Percentiles rank a stretch among this genome's conserved stretches.
phyloP scores from a whole-genome alignment of 2,797 vertebrate species.

The Anabacerthia variegaticeps region DNA sequence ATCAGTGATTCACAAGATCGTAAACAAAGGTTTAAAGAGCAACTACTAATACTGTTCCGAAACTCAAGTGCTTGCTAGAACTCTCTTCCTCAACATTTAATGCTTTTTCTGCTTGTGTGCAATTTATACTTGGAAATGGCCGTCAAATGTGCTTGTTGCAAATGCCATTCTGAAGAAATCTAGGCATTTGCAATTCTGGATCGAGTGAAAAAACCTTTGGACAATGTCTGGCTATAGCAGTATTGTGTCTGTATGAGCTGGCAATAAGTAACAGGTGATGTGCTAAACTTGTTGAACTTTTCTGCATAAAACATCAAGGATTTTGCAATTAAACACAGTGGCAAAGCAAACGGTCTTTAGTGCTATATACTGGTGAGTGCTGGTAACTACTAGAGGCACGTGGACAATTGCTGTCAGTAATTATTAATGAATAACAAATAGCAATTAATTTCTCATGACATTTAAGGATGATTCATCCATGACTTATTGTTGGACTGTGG shows the following conservation, averaged over 20 bases:
- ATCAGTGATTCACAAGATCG: background rate
- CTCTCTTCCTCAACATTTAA: background rate
- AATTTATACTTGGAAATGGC: background rate
- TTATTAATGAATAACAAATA: background rate
- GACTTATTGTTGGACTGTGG: background rate
- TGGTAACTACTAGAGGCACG: background rate
- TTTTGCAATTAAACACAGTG: background rate
- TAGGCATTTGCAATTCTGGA: background rate
- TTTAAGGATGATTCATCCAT: background rate
- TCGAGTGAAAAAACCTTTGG: background rate
- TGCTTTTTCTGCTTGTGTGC: background rate
- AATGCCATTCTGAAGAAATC: background rate
- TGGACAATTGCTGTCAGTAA: background rate
- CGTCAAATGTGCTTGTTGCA: fast-evolving
- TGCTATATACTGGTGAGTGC: background rate
- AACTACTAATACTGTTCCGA: background rate
- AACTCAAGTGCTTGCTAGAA: background rate
- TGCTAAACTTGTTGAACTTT: background rate
- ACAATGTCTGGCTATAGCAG: background rate
- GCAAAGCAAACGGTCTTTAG: background rate
- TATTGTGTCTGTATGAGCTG: fast-evolving
- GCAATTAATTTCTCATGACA: background rate
- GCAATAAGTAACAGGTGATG: background rate
- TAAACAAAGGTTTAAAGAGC: background rate
- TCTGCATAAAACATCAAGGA: background rate